These are phyloP conservation scores for Pinna nobilis DNA, from an alignment of 1,140 invertebrate species.

Conservation along the genomic window DNA sequence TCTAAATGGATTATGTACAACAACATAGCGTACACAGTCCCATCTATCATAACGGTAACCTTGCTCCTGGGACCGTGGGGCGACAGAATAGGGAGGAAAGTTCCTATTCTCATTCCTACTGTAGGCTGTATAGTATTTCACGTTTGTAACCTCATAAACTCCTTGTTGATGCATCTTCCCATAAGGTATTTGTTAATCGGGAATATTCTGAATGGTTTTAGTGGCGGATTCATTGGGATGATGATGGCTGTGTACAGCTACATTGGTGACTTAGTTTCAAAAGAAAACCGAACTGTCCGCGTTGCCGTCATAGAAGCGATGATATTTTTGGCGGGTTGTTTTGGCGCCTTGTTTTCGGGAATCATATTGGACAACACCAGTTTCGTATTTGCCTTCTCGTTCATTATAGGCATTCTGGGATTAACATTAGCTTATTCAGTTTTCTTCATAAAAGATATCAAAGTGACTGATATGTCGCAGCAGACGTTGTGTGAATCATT, in stretches of 20 bases:
- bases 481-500: neutral
- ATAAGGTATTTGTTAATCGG: conserved; percentile 72
- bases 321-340: conserved; percentile 75
- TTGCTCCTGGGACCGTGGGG: conserved; percentile 80
- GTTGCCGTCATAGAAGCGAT: conserved; percentile 87
- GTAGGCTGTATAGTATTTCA: conserved; percentile 86
- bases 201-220: conserved; percentile 77
- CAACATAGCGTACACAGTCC: conserved; percentile 72
- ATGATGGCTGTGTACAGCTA: conserved; percentile 93
- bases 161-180: conserved; percentile 73
- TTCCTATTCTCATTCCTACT: conserved; percentile 89
- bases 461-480: conserved; percentile 2
- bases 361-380: conserved; percentile 69
- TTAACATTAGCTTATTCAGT: conserved; percentile 72
- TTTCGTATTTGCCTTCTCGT: conserved; percentile 66
- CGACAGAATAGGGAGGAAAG: conserved; percentile 85
- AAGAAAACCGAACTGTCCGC: conserved; percentile 86
- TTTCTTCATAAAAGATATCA: conserved; percentile 64
- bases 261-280: conserved; percentile 88
- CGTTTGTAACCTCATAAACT: conserved; percentile 85
- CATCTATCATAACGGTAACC: conserved; percentile 71
- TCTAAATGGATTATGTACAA: conserved; percentile 73
- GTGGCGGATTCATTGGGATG: conserved; percentile 91
- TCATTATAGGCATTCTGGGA: conserved; percentile 64
- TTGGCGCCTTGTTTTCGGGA: conserved; percentile 74